phyloP scores from a whole-genome alignment of 1,140 invertebrate species.

The Pygmarrhopalites habei region DNA sequence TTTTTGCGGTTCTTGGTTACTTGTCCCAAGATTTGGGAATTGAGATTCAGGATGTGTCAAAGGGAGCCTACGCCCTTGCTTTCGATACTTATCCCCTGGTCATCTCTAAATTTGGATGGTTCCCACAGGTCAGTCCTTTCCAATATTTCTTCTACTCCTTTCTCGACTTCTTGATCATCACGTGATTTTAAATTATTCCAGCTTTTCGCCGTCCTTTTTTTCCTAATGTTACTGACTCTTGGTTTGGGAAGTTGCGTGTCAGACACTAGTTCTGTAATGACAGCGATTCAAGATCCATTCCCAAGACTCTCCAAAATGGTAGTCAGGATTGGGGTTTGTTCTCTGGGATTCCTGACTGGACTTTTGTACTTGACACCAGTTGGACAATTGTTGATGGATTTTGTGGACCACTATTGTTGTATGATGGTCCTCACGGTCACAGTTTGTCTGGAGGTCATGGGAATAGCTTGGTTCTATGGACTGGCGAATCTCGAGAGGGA shows the following conservation, averaged over 20 bases:
- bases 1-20: conserved; percentile 47
- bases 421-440: conserved; percentile 64
- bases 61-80: conserved; percentile 39
- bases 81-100: conserved; percentile 40
- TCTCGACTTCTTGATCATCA: no score
- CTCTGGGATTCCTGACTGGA: conserved; percentile 57
- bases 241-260: conserved; percentile 44
- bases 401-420: conserved; percentile 79
- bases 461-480: conserved; percentile 46
- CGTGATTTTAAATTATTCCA: conserved; percentile 47
- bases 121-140: background rate
- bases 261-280: conserved; percentile 58
- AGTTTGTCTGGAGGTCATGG: conserved; percentile 61
- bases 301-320: conserved; percentile 54
- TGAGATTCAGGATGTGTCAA: conserved; percentile 32
- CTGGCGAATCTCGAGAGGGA: conserved; percentile 64
- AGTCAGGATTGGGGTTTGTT: conserved; percentile 52
- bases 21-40: conserved; percentile 41
- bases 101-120: background rate
- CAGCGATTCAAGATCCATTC: conserved; percentile 62
- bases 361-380: conserved; percentile 71
- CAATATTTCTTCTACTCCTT: no score
- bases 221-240: conserved; percentile 43
- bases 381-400: conserved; percentile 71
- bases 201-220: conserved; percentile 41